Evolutionary conservation across 2,113 vertebrate genomes (phyloP).

Genomic region (Otocyon megalotis): DNA sequence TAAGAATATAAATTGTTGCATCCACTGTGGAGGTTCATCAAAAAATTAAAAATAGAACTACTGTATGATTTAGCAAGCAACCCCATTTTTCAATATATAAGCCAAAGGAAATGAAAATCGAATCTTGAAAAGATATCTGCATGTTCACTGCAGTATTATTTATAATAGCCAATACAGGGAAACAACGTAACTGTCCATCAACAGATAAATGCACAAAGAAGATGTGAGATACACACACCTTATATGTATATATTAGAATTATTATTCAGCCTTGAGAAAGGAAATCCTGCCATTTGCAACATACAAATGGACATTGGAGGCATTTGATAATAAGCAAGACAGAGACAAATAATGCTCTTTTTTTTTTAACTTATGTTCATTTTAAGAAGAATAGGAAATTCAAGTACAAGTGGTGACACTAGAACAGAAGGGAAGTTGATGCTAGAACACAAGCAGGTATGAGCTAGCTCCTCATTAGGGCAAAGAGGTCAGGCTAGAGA

Average conservation of each 20-base stretch:
- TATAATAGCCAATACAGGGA: neutral
- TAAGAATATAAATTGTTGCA: neutral
- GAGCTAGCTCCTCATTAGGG: neutral
- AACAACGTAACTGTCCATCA: neutral
- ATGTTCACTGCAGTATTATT: neutral
- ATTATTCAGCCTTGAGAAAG: neutral
- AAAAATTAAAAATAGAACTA: constrained; percentile 8
- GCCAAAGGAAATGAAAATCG: neutral
- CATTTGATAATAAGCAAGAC: neutral
- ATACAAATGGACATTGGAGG: neutral
- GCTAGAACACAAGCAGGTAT: neutral
- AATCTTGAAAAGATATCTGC: neutral
- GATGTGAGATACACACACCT: neutral
- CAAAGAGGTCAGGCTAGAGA: neutral
- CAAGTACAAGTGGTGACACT: neutral
- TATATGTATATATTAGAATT: neutral
- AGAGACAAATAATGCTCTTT: neutral
- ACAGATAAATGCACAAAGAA: neutral
- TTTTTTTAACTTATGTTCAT: neutral
- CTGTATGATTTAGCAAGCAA: neutral
- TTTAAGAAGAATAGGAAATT: constrained; percentile 22
- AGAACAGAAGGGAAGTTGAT: neutral
- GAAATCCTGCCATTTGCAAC: neutral
- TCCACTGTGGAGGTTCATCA: neutral
- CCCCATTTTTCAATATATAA: neutral